Evolutionary conservation across 2,797 vertebrate species (phyloP), one percentile per base, ranked within the genome.

Genomic region (Acropternis orthonyx): DNA sequence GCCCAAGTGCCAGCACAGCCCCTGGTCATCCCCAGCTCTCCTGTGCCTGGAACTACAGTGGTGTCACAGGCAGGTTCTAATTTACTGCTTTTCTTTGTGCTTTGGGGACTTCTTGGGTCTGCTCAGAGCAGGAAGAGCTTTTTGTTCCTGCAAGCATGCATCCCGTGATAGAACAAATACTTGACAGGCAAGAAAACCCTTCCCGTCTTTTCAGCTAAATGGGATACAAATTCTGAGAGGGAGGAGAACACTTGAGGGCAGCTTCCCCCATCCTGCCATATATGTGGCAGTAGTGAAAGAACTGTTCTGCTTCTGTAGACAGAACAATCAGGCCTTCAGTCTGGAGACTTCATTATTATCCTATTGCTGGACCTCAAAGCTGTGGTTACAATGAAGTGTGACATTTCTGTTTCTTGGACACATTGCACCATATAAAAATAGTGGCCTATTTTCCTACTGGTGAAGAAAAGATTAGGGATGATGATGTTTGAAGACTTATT

Each of bases 31-130:
- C 89, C 98, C 14, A 96, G 97, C 80, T 93, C 98, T 5, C 96
- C 98, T 32, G 97, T 98, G 54, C 65, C 96, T 39, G 98, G 98
- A 95, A 98, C 86, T 34, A 97, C 98, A 6, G 94, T 98, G 51
- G 97, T 98, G 66, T 98, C 98, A 17, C 98, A 99, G 98, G 98
- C 98, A 46, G 46, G 80, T 69, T 17, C 10, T 20, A 2, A 12
- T 15, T 13, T 2, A 12, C 5, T 32, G 30, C 4, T 32, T 92
- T 69, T 52, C 26, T 59, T 54, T 3, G 39, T 36, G 5, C 37
- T 77, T 41, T 4, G 3, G 56, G 14, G 58, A 6, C 34, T 76
- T 54, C 32, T 63, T 0, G 3, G 16, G 34, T 56, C 23, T 52
- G 0, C 59, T 76, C 22, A 67, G 59, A 27, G 36, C 39, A 30